Conservation (phyloP, 2,888 invertebrate genomes). For the Chrysotoxum bicinctum region DNA sequence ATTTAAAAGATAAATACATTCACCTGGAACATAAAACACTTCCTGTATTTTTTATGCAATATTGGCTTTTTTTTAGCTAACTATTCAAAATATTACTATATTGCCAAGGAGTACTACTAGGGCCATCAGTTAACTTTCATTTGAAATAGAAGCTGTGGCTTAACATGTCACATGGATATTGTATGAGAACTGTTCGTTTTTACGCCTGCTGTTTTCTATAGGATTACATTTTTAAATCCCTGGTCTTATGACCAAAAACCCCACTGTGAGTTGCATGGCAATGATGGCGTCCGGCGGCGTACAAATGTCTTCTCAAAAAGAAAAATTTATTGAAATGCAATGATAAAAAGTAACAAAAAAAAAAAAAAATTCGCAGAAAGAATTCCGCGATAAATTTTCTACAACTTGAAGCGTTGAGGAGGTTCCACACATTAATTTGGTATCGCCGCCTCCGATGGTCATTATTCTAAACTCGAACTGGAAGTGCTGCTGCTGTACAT, state of each 20-base stretch:
- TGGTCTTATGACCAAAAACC: neutral
- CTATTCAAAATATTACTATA: too few relatives aligned
- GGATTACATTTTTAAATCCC: too few relatives aligned
- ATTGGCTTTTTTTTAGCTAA: too few relatives aligned
- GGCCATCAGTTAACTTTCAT: too few relatives aligned
- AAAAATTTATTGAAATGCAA: constrained; percentile 67
- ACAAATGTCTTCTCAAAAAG: constrained; percentile 32
- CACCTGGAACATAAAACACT: too few relatives aligned
- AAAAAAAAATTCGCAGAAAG: neutral
- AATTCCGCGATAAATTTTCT: constrained; percentile 53
- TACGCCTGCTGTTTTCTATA: too few relatives aligned
- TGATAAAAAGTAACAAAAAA: constrained; percentile 17
- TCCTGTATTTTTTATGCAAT: too few relatives aligned
- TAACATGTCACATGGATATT: too few relatives aligned
- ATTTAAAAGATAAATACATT: too few relatives aligned
- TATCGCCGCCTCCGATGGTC: constrained; percentile 6
- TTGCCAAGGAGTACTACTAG: too few relatives aligned
- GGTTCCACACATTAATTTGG: constrained; percentile 48
- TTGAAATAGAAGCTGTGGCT: too few relatives aligned
- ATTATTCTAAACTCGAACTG: constrained; percentile 17
- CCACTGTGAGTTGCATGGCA: neutral
- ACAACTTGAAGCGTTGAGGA: constrained; percentile 44
- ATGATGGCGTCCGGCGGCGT: neutral
- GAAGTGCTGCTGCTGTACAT: constrained; percentile 12
- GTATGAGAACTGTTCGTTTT: too few relatives aligned